Evolutionary conservation across 1,140 invertebrate genomes (phyloP).

Genomic region (Bombus breviceps): DNA sequence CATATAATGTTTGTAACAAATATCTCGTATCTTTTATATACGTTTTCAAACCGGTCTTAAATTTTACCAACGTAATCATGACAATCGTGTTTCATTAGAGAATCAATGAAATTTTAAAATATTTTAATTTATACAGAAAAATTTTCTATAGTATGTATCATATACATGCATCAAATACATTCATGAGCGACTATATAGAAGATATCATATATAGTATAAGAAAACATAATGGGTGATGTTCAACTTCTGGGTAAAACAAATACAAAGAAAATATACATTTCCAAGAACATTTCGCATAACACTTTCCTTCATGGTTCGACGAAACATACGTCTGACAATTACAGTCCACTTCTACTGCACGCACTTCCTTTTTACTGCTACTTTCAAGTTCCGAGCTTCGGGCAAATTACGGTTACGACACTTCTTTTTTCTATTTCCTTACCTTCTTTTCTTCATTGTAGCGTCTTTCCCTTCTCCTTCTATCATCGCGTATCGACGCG

Average conservation of each 20-base stretch:
- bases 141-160: too few species aligned
- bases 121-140: too few species aligned
- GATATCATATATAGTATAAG: too few species aligned
- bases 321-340: not conserved
- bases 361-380: not conserved
- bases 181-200: too few species aligned
- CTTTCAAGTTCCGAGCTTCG: not conserved
- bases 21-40: too few species aligned
- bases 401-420: not conserved
- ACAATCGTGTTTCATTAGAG: too few species aligned
- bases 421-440: not conserved
- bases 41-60: too few species aligned
- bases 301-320: not conserved
- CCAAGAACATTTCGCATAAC: not conserved
- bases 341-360: not conserved
- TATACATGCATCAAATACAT: too few species aligned
- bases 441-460: not conserved
- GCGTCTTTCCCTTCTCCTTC: not conserved
- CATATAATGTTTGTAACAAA: too few species aligned
- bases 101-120: too few species aligned
- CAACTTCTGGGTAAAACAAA: not conserved
- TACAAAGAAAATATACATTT: not conserved
- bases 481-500: not conserved
- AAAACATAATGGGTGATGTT: too few species aligned
- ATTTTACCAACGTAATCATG: too few species aligned